phyloP scores from a whole-genome alignment of 2,797 vertebrate species.

The Hapalemur alaotrensis region DNA sequence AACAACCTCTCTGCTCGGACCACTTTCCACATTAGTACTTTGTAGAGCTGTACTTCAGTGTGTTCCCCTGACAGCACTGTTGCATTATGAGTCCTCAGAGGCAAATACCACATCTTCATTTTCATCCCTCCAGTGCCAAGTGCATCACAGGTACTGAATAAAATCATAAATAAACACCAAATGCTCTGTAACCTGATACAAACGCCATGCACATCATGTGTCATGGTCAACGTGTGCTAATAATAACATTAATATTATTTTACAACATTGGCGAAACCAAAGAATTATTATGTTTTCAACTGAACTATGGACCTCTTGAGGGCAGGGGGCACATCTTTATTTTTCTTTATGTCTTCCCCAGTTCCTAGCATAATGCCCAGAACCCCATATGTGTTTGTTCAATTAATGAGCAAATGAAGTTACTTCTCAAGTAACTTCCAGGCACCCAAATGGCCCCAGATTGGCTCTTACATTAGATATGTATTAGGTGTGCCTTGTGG shows the following conservation, averaged over 20 bases:
- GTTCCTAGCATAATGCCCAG: neutral
- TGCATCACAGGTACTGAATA: neutral
- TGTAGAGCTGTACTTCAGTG: neutral
- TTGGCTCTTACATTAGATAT: neutral
- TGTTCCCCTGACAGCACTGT: neutral
- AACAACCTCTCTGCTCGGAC: neutral
- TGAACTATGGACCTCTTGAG: neutral
- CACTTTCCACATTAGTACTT: neutral
- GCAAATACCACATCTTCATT: neutral
- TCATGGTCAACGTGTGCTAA: neutral
- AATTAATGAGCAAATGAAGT: neutral
- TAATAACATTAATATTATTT: neutral
- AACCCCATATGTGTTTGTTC: neutral
- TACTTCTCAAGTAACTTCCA: conserved; percentile 11
- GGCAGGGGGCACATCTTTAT: neutral
- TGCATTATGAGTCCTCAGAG: neutral
- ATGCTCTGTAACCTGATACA: neutral
- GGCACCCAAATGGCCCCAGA: neutral
- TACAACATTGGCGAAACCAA: neutral
- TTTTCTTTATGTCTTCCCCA: neutral
- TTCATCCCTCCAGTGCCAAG: neutral
- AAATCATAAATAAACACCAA: neutral
- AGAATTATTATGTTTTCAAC: neutral
- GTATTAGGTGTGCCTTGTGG: neutral
- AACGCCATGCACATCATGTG: neutral